Base-by-base conservation (phyloP, 1,140 invertebrate genomes). In the Ylistrum balloti region DNA sequence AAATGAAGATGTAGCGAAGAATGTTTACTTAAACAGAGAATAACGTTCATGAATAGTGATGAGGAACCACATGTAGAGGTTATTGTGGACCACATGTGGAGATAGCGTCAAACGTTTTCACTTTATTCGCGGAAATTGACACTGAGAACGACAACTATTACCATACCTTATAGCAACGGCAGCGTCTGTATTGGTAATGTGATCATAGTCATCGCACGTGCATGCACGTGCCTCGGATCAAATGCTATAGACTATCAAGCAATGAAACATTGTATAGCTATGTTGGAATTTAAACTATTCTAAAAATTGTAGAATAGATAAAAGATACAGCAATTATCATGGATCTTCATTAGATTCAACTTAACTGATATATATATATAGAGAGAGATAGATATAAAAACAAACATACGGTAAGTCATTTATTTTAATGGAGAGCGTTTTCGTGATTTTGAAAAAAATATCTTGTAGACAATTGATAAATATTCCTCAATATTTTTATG, bases 41-140 rank as follows among this genome's bases (percentile, higher is more conserved):
- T 17, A 74, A 74, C 56, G 56, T 74, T 74, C 22, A 74, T 28
- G 17, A 74, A 74, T 28, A 74, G 56, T 28, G 56, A 74, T 74
- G 56, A 74, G 56, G 56, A 74, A 74, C 56, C 56, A 7, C 56
- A 74, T 74, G 56, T 28, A n/a, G 56, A 74, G 22, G 56, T 28
- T 74, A 74, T 74, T n/a, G 56, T n/a, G 1, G 22, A 28, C 56
- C 56, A 74, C 56, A 74, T 74, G 56, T 74, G 56, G 56, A 17
- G 56, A n/a, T 74, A 28, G 5, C n/a, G 56, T 28, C 56, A 74
- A 74, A 74, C n/a, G 17, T 28, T 7, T 74, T 74, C 56, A 28
- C 56, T 74, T 74, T 74, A 74, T 74, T 74, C n/a, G 28, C 56
- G 56, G 56, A 74, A 74, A 74, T 74, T n/a, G 56, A 74, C 56